These are phyloP conservation scores for Tetragnatha montana DNA, from an alignment of 2,888 invertebrate species.

Conservation along the genomic window DNA sequence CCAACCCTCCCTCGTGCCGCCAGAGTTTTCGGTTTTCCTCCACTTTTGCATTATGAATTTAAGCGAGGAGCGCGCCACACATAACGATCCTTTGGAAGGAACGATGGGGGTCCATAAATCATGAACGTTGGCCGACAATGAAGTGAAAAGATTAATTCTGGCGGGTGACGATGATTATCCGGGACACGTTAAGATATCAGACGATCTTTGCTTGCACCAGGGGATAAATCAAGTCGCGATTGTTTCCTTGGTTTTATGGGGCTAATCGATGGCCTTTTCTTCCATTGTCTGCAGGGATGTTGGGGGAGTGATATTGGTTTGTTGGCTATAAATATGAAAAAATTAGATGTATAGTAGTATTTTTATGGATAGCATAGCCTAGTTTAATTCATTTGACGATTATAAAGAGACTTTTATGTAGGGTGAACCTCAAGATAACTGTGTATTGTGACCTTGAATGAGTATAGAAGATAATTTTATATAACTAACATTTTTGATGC, in stretches of 20 bases:
- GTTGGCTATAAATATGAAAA: too few relatives aligned
- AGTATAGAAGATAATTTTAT: too few relatives aligned
- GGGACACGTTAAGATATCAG: slow-evolving; percentile 43
- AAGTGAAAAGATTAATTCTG: slow-evolving; percentile 51
- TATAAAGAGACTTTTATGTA: too few relatives aligned
- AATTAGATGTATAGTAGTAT: too few relatives aligned
- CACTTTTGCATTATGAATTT: slow-evolving; percentile 1
- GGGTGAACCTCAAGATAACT: too few relatives aligned
- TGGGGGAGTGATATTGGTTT: not conserved
- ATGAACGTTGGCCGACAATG: slow-evolving; percentile 20
- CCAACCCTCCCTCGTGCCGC: not conserved
- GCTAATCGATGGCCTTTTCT: not conserved
- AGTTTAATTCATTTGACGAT: too few relatives aligned
- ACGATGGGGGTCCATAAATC: slow-evolving; percentile 31
- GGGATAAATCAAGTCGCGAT: slow-evolving; percentile 42
- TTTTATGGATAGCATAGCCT: too few relatives aligned
- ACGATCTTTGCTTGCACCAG: not conserved
- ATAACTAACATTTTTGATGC: too few relatives aligned
- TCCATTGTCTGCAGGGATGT: slow-evolving; percentile 18
- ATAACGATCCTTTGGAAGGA: slow-evolving; percentile 22
- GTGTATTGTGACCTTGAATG: too few relatives aligned
- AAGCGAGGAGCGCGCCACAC: not conserved
- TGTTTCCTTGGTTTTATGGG: slow-evolving; percentile 21
- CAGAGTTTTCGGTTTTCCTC: not conserved
- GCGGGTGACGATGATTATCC: slow-evolving; percentile 41